Conservation (phyloP, 2,113 vertebrate genomes). For the Xyliphius kryptos region DNA sequence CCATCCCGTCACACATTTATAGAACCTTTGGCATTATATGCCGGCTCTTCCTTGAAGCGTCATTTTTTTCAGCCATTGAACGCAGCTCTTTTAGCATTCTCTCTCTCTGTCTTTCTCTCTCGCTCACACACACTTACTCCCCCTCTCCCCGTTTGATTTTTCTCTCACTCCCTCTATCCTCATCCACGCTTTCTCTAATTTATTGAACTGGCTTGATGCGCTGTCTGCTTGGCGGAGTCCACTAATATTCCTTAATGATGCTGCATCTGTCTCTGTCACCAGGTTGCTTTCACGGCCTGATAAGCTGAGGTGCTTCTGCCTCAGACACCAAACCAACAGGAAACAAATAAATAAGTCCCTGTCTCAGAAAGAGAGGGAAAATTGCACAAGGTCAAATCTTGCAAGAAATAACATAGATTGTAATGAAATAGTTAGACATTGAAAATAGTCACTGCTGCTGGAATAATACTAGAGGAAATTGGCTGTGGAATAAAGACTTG, state of each 20-base stretch:
- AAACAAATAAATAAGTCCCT: slow-evolving; percentile 43
- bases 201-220: slow-evolving; percentile 59
- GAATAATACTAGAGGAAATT: slow-evolving; percentile 11
- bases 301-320: slow-evolving; percentile 55
- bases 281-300: slow-evolving; percentile 57
- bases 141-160: slow-evolving; percentile 11
- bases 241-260: slow-evolving; percentile 75
- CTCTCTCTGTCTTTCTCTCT: not conserved
- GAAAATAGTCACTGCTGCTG: slow-evolving; percentile 10
- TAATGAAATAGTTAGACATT: not conserved
- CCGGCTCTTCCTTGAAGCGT: slow-evolving; percentile 15
- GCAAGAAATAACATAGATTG: slow-evolving; percentile 5
- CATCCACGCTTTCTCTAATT: slow-evolving; percentile 22
- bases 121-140: too few species aligned
- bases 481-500: slow-evolving; percentile 14
- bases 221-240: slow-evolving; percentile 58
- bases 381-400: slow-evolving; percentile 34
- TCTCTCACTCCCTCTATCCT: slow-evolving; percentile 6
- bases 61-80: slow-evolving; percentile 18
- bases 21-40: slow-evolving; percentile 12
- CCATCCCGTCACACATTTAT: slow-evolving; percentile 15
- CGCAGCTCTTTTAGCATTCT: slow-evolving; percentile 13
- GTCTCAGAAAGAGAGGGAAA: slow-evolving; percentile 21
- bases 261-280: slow-evolving; percentile 73
- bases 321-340: slow-evolving; percentile 46